Evolutionary conservation across 2,888 invertebrate genomes (phyloP).

Genomic region (Chaetogeoica ovagalla): DNA sequence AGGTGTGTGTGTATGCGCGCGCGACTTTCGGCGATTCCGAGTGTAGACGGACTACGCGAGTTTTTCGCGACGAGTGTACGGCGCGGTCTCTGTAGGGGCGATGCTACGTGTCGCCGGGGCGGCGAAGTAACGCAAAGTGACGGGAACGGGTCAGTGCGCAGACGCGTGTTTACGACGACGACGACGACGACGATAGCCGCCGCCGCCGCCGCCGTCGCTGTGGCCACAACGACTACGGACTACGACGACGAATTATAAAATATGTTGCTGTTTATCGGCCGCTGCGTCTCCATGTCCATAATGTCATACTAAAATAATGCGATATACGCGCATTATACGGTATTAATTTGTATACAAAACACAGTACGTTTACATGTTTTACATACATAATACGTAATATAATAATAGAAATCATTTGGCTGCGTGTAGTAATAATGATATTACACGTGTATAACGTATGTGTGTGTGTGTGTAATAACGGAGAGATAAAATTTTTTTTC

Average conservation of each 20-base stretch:
- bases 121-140: conserved; percentile 40
- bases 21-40: not conserved
- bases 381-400: too few relatives aligned
- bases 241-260: not conserved
- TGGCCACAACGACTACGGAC: not conserved
- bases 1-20: too few relatives aligned
- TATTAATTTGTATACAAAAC: too few relatives aligned
- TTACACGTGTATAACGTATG: too few relatives aligned
- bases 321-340: too few relatives aligned
- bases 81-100: not conserved
- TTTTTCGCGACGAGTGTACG: not conserved
- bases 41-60: not conserved
- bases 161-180: conserved; percentile 39
- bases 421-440: too few relatives aligned
- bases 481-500: too few relatives aligned
- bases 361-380: too few relatives aligned
- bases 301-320: not conserved
- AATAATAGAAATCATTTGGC: too few relatives aligned
- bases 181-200: not conserved
- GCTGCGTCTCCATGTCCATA: not conserved
- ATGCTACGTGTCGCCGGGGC: conserved; percentile 28
- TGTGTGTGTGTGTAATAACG: too few relatives aligned
- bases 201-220: not conserved
- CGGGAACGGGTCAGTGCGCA: conserved; percentile 47
- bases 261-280: not conserved